phyloP scores from a whole-genome alignment of 1,140 invertebrate species.

The Papilio xuthus region DNA sequence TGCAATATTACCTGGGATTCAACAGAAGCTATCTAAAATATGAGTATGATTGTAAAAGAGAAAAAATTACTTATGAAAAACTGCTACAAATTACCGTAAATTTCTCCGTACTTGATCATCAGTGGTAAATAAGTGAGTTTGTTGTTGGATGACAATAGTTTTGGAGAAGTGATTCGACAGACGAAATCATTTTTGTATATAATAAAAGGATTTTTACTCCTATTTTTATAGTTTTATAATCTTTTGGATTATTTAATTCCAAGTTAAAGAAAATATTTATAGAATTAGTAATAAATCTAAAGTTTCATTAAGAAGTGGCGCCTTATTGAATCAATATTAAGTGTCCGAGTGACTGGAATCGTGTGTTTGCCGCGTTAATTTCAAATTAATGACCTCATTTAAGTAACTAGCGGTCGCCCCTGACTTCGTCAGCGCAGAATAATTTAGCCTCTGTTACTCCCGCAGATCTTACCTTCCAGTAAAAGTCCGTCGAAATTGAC shows the following conservation, averaged over 20 bases:
- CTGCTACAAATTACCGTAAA: too few species aligned
- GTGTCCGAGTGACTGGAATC: not conserved
- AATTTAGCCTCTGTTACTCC: too few species aligned
- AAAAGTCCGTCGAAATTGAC: too few species aligned
- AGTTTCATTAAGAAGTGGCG: slow-evolving; percentile 10
- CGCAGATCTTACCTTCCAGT: too few species aligned
- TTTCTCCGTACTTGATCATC: too few species aligned
- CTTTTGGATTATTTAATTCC: not conserved
- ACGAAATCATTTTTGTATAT: too few species aligned
- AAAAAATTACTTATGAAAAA: too few species aligned
- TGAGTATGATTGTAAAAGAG: not conserved
- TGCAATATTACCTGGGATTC: not conserved
- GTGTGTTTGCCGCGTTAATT: not conserved
- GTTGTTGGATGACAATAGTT: too few species aligned
- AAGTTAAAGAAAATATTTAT: not conserved
- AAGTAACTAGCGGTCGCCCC: not conserved
- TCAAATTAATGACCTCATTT: not conserved
- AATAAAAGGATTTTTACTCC: too few species aligned
- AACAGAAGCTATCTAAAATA: not conserved
- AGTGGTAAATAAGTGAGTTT: too few species aligned
- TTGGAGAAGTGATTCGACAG: too few species aligned
- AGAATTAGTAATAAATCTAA: slow-evolving; percentile 6
- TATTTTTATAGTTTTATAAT: not conserved
- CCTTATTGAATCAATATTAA: not conserved
- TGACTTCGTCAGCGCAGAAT: too few species aligned